Percentiles rank a stretch among this genome's conserved stretches.
These are phyloP conservation scores for Limonius californicus DNA, from an alignment of 1,140 invertebrate species.

Conservation along the genomic window DNA sequence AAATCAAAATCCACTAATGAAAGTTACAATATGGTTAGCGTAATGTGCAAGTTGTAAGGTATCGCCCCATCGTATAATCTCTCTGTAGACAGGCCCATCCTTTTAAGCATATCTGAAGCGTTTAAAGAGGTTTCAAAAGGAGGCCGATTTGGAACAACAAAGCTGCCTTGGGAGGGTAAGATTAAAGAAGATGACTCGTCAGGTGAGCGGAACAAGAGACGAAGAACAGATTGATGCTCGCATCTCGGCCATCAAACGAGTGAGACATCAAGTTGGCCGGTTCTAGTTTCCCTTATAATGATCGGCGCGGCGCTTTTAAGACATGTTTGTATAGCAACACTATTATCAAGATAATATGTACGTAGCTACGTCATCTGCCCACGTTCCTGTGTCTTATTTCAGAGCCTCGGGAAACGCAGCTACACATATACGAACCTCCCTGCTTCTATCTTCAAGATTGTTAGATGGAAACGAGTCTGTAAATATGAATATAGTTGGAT, in stretches of 20 bases:
- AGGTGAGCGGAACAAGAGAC: background rate
- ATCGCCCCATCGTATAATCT: too few relatives aligned
- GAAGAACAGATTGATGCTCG: background rate
- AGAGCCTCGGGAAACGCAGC: background rate
- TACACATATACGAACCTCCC: background rate
- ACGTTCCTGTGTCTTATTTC: background rate
- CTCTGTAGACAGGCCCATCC: too few relatives aligned
- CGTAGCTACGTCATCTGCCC: conserved; percentile 21
- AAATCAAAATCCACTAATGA: too few relatives aligned
- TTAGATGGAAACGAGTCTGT: background rate
- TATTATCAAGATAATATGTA: conserved; percentile 34
- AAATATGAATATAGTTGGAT: too few relatives aligned
- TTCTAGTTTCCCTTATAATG: conserved; percentile 32
- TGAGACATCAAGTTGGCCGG: conserved; percentile 31
- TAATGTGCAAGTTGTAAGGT: too few relatives aligned
- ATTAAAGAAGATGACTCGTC: background rate
- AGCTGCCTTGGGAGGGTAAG: background rate
- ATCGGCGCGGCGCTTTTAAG: conserved; percentile 26
- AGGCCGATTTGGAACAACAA: background rate
- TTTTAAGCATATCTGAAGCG: too few relatives aligned
- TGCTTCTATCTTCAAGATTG: background rate
- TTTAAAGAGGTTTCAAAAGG: too few relatives aligned
- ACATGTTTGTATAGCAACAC: conserved; percentile 34
- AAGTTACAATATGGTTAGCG: too few relatives aligned
- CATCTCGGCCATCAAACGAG: conserved; percentile 7